Evolutionary conservation across 1,140 invertebrate genomes (phyloP).

Genomic region (Trigoniulus corallinus): DNA sequence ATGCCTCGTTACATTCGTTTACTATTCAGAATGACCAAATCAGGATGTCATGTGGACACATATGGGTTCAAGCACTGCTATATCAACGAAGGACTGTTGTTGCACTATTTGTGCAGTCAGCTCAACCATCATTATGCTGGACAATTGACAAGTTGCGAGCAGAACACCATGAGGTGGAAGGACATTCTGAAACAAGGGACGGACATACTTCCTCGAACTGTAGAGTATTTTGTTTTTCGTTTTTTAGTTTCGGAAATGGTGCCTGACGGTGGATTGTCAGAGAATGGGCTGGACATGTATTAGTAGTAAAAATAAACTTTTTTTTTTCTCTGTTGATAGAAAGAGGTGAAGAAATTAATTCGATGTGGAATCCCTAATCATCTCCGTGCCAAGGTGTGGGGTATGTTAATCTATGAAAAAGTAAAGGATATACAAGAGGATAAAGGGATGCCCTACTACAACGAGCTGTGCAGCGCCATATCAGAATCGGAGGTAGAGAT

Average conservation of each 20-base stretch:
- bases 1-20: not conserved
- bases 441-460: constrained; percentile 33
- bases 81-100: constrained; percentile 24
- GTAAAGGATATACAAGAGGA: constrained; percentile 27
- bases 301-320: too few relatives aligned
- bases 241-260: not conserved
- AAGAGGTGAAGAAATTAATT: constrained; percentile 28
- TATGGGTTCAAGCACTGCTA: constrained; percentile 33
- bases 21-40: constrained; percentile 21
- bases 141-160: constrained; percentile 21
- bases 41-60: constrained; percentile 30
- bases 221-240: constrained; percentile 1
- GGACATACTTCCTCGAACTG: constrained; percentile 1
- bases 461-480: constrained; percentile 27
- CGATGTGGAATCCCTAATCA: constrained; percentile 30
- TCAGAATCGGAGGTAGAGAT: constrained; percentile 30
- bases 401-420: constrained; percentile 27
- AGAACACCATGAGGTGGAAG: constrained; percentile 22
- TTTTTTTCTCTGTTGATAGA: constrained; percentile 13
- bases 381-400: constrained; percentile 29
- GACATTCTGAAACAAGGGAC: constrained; percentile 2
- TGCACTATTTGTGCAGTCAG: constrained; percentile 36
- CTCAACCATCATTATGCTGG: constrained; percentile 27
- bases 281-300: not conserved
- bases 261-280: not conserved